Evolutionary conservation across 1,140 invertebrate species (phyloP).

Genomic region (Helicoverpa zea): DNA sequence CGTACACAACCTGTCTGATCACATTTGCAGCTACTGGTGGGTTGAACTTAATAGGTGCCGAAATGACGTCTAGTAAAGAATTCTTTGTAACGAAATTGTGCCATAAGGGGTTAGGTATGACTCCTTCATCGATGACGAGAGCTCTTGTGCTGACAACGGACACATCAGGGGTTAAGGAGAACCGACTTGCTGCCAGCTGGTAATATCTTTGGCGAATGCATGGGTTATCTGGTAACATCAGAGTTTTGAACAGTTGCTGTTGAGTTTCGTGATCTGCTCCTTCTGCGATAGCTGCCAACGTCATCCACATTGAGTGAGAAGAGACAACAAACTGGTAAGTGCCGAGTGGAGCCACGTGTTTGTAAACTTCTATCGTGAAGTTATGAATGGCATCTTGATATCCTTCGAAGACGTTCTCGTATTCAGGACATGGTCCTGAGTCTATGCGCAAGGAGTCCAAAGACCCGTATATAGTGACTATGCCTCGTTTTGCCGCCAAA

Average conservation of each 20-base stretch:
- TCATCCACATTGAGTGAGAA: conserved; percentile 17
- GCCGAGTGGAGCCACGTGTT: background rate
- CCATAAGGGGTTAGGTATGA: background rate
- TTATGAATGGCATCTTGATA: conserved; percentile 7
- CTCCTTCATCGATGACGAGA: conserved; percentile 6
- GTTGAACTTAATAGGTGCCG: conserved; percentile 7
- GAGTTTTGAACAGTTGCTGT: conserved; percentile 5
- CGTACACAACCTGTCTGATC: background rate
- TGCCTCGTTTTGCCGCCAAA: background rate
- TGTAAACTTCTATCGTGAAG: conserved; percentile 12
- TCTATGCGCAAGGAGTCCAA: background rate
- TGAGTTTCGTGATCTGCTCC: conserved; percentile 13
- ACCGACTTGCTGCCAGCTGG: background rate
- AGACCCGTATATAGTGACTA: conserved; percentile 4
- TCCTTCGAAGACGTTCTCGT: background rate
- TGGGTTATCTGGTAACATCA: background rate
- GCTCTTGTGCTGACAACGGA: background rate
- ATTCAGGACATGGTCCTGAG: background rate
- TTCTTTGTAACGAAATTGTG: background rate
- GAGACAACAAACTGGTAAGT: conserved; percentile 8
- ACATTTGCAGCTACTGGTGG: background rate
- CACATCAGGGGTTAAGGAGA: background rate
- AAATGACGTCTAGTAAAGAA: background rate
- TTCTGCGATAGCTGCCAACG: conserved; percentile 16
- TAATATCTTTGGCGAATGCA: conserved; percentile 20